Evolutionary conservation across 1,140 invertebrate species (phyloP).

Genomic region (Polypedilum vanderplanki): DNA sequence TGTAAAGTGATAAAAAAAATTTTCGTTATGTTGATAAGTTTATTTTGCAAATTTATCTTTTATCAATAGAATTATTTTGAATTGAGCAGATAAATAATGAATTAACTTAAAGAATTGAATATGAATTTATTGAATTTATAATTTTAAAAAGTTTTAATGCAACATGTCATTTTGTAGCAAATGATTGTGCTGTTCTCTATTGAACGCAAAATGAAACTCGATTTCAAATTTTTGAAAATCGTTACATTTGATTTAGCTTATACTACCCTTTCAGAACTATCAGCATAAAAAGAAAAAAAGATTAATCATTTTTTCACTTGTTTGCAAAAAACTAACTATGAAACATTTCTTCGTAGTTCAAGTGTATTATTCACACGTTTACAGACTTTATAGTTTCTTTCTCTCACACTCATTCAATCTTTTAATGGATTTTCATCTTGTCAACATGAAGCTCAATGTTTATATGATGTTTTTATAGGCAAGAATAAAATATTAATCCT

Average conservation of each 20-base stretch:
- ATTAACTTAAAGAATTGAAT: too few species aligned
- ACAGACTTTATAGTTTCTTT: conserved; percentile 10
- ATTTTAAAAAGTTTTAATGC: too few species aligned
- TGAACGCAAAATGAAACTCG: too few species aligned
- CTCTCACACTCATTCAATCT: neutral
- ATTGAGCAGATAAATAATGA: too few species aligned
- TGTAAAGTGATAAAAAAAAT: too few species aligned
- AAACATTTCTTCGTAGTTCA: neutral
- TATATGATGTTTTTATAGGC: neutral
- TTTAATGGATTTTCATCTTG: conserved; percentile 19
- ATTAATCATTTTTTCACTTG: neutral
- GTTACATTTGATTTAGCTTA: neutral
- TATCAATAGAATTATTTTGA: too few species aligned
- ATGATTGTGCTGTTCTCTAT: too few species aligned
- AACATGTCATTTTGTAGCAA: too few species aligned
- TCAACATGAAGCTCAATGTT: conserved; percentile 11
- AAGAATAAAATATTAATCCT: conserved; percentile 5
- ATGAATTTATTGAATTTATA: too few species aligned
- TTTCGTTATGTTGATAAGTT: too few species aligned
- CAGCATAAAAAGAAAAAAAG: neutral
- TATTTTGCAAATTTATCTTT: too few species aligned
- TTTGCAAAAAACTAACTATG: neutral
- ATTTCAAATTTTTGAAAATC: neutral
- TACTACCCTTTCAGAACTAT: neutral
- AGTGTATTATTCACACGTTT: conserved; percentile 7